Evolutionary conservation across 2,797 vertebrate genomes (phyloP).

Genomic region (Danio jaintianensis): DNA sequence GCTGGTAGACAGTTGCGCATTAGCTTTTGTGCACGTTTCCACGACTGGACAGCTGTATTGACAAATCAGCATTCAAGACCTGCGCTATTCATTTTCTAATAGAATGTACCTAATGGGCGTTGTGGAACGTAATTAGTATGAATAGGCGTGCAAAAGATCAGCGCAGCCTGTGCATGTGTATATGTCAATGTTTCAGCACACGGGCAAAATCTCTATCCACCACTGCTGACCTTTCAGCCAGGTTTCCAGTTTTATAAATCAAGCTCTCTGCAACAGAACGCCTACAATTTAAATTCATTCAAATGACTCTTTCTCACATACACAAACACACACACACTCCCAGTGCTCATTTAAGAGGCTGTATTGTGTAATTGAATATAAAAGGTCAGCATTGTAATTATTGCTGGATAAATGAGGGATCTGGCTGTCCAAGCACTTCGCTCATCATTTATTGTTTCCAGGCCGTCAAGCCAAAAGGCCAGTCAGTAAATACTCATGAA

Average conservation of each 20-base stretch:
- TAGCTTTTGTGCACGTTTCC: not conserved
- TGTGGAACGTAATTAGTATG: conserved; percentile 38
- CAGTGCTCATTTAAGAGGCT: conserved; percentile 75
- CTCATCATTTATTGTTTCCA: conserved; percentile 66
- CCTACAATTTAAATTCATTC: conserved; percentile 59
- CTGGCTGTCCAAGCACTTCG: conserved; percentile 61
- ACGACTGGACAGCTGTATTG: not conserved
- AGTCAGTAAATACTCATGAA: conserved; percentile 65
- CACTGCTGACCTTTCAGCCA: conserved; percentile 56
- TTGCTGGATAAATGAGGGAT: conserved; percentile 84
- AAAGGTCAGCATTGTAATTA: conserved; percentile 86
- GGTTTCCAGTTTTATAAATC: conserved; percentile 63
- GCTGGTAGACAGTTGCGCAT: not conserved
- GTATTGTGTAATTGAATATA: conserved; percentile 84
- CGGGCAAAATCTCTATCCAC: conserved; percentile 37
- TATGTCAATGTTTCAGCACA: conserved; percentile 38
- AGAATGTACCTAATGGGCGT: conserved; percentile 30
- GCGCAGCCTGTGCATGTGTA: conserved; percentile 16
- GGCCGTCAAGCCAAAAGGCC: conserved; percentile 63
- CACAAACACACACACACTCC: conserved; percentile 29
- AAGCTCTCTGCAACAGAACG: conserved; percentile 50
- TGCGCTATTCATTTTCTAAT: conserved; percentile 11
- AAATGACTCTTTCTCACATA: conserved; percentile 43
- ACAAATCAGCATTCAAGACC: conserved; percentile 21
- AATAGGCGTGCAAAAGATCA: conserved; percentile 38